Conservation (phyloP, 2,113 vertebrate genomes). For the Nesoenas mayeri region DNA sequence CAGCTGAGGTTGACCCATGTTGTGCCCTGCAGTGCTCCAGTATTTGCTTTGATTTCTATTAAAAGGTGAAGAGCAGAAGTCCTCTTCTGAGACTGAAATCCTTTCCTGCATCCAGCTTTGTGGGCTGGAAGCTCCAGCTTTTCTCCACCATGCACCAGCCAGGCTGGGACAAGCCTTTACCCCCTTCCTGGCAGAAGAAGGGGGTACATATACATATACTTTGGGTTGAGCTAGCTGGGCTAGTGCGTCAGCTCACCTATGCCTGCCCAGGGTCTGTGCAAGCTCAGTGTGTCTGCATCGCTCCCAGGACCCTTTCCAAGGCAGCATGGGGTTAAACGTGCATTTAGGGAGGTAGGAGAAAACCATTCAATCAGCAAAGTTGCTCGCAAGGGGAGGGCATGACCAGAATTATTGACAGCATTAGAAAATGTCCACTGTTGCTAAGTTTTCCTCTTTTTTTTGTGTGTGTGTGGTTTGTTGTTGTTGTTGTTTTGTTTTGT, state of each 20-base stretch:
- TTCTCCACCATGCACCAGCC: background rate
- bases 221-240: background rate
- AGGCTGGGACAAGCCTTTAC: background rate
- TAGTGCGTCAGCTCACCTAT: background rate
- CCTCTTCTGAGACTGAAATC: background rate
- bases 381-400: background rate
- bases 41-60: background rate
- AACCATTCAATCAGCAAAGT: background rate
- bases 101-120: background rate
- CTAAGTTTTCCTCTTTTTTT: background rate
- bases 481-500: too few species aligned
- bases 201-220: fast-evolving
- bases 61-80: background rate
- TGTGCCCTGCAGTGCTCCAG: background rate
- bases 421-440: background rate
- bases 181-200: background rate
- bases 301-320: background rate
- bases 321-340: background rate
- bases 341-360: background rate
- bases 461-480: background rate
- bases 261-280: background rate
- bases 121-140: background rate
- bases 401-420: background rate
- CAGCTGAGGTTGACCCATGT: background rate
- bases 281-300: background rate